Evolutionary conservation across 1,140 invertebrate species (phyloP).

Genomic region (Alviniconcha marisindica): DNA sequence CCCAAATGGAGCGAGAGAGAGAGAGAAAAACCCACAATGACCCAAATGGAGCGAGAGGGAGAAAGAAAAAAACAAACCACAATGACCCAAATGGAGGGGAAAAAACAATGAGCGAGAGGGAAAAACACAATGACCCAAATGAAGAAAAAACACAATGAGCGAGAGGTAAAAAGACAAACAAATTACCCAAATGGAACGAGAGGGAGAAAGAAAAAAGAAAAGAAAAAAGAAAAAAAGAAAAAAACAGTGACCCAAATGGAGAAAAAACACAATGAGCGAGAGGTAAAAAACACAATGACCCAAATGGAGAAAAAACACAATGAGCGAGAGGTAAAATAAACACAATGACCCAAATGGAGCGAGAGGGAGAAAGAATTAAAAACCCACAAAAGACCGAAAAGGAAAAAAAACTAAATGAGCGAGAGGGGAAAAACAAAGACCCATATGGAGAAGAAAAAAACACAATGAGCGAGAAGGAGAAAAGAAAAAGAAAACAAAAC

Average conservation of each 20-base stretch:
- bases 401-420: too few relatives aligned
- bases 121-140: background rate
- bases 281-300: too few relatives aligned
- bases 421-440: too few relatives aligned
- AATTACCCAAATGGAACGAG: background rate
- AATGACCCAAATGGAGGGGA: too few relatives aligned
- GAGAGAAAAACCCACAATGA: background rate
- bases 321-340: too few relatives aligned
- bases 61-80: background rate
- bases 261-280: too few relatives aligned
- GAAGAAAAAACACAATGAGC: background rate
- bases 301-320: too few relatives aligned
- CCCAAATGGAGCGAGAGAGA: too few relatives aligned
- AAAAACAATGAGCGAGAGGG: background rate
- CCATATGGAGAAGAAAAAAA: background rate
- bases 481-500: background rate
- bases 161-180: background rate
- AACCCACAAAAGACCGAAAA: too few relatives aligned
- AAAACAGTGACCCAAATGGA: background rate
- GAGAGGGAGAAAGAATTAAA: conserved; percentile 12
- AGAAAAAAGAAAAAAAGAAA: background rate
- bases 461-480: background rate
- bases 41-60: background rate
- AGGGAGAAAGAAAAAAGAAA: background rate
- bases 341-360: background rate